Base-by-base conservation (phyloP, 2,888 invertebrate species). In the Patella caerulea region DNA sequence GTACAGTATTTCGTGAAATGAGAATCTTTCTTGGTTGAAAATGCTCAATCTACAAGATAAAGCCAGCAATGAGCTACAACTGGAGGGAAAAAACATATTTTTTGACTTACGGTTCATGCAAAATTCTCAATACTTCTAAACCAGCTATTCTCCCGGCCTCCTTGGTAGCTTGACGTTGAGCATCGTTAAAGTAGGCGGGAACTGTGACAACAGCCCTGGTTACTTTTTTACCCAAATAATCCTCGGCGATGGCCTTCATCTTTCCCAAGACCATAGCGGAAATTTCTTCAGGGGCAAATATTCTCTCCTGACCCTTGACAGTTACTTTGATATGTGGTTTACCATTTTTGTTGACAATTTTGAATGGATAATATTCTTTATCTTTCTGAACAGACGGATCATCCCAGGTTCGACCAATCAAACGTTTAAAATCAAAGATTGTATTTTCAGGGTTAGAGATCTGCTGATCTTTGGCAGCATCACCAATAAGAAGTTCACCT, bases 391-490 rank as follows among this genome's bases (percentile, higher is more conserved):
- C 98, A 73, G 96, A 95, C 15, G 94, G 87, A 89, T 99, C 99
- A n/a, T 94, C 94, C 96, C 96, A 99, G 91, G 97, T 97, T 83
- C 99, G 95, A 81, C 99, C 99, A 90, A 99, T 98, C 82, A 99
- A 94, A 92, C 99, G 96, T 92, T 99, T 99, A 80, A 97, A 98
- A 92, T 99, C 99, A 91, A 99, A 99, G 17, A 99, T 95, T 0
- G 99, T 99, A 92, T 99, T 99, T 91, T 99, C 98, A 0, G 99
- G 99, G 93, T 99, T 99, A 79, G 97, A 96, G 70, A 99, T 99
- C 89, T 99, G 94, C 93, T 99, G 99, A 93, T 99, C 99, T 93
- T 99, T 99, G 83, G 99, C 99, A 54, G 99, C 98, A 92, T 99
- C 99, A 88, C 99, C 98, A 84, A 99, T 98, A 71, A 98, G 94